These are phyloP conservation scores for Calliopum simillimum DNA, from an alignment of 2,888 invertebrate genomes.

Conservation along the genomic window DNA sequence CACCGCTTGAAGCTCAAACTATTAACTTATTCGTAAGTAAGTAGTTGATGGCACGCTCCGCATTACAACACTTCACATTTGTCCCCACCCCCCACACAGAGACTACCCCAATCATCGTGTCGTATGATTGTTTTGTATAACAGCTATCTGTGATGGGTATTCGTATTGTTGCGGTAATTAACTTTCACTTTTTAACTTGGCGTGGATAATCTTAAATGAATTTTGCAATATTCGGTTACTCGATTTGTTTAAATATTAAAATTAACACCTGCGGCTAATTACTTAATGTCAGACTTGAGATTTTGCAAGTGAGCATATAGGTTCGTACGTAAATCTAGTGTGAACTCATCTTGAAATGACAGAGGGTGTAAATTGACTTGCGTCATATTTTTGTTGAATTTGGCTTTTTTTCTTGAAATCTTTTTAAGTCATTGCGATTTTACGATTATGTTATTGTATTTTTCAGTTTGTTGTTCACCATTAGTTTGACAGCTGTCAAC, in stretches of 20 bases:
- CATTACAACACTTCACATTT: too few relatives aligned
- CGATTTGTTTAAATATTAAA: neutral
- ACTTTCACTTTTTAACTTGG: neutral
- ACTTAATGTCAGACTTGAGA: neutral
- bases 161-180: neutral
- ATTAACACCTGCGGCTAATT: conserved; percentile 13
- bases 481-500: conserved; percentile 22
- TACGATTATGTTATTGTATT: neutral
- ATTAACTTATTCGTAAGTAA: too few relatives aligned
- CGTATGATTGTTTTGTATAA: too few relatives aligned
- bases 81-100: too few relatives aligned
- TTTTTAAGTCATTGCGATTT: neutral
- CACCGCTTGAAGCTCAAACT: too few relatives aligned
- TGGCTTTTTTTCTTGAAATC: conserved; percentile 17
- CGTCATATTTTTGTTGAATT: neutral
- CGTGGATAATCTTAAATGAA: neutral
- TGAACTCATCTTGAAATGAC: too few relatives aligned
- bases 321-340: too few relatives aligned
- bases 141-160: too few relatives aligned
- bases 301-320: too few relatives aligned
- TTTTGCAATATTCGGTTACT: neutral
- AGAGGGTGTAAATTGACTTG: neutral
- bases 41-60: too few relatives aligned
- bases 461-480: conserved; percentile 26
- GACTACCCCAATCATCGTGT: too few relatives aligned